Evolutionary conservation across 2,797 vertebrate species (phyloP).

Genomic region (Nyctibius grandis): DNA sequence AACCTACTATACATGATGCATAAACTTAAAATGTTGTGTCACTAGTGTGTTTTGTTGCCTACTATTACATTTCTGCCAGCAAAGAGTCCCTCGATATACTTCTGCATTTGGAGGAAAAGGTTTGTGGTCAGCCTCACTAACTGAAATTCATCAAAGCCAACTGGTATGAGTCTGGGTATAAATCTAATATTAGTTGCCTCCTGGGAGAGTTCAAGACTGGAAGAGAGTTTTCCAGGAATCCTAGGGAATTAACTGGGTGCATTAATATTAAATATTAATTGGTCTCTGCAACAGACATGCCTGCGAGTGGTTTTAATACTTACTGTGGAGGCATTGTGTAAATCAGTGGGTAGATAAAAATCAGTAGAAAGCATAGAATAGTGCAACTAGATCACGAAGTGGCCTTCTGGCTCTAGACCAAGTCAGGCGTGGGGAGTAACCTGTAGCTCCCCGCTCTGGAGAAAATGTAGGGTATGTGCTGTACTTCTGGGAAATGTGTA

Average conservation of each 20-base stretch:
- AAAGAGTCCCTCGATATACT: neutral
- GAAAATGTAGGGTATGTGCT: neutral
- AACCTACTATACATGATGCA: neutral
- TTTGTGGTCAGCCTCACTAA: constrained; percentile 26
- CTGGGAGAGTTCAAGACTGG: constrained; percentile 37
- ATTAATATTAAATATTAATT: constrained; percentile 67
- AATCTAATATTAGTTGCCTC: constrained; percentile 29
- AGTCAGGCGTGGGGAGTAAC: neutral
- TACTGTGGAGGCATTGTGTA: neutral
- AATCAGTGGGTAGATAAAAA: neutral
- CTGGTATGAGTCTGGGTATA: constrained; percentile 24
- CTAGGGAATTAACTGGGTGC: constrained; percentile 25
- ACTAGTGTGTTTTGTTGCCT: constrained; percentile 13
- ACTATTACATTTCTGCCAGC: constrained; percentile 18
- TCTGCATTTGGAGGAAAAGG: neutral
- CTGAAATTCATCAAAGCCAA: constrained; percentile 25
- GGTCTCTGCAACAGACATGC: neutral
- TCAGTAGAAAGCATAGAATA: neutral
- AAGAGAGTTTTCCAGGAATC: constrained; percentile 59
- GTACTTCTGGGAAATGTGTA: neutral
- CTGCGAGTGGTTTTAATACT: constrained; percentile 9
- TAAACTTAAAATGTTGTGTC: constrained; percentile 34
- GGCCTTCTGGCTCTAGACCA: neutral
- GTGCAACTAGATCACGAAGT: neutral
- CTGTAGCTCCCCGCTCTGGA: neutral